These are phyloP conservation scores for Temnothorax curvispinosus DNA, from an alignment of 1,140 invertebrate genomes.

Conservation along the genomic window DNA sequence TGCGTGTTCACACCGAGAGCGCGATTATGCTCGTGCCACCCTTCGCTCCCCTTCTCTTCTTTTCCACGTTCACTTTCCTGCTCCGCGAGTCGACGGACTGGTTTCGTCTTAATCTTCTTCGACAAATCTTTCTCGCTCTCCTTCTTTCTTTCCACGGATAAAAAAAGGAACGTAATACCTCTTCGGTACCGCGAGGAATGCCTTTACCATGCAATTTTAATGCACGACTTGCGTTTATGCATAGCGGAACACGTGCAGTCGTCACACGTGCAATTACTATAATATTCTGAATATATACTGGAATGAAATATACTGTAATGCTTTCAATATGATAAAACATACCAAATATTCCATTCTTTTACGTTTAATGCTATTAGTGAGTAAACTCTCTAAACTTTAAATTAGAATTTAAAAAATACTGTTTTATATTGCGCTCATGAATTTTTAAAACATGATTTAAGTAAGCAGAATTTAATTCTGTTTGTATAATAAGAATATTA, in stretches of 20 bases:
- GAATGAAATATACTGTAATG: neutral
- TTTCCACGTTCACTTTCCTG: conserved; percentile 51
- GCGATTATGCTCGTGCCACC: conserved; percentile 46
- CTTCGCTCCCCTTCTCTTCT: conserved; percentile 14
- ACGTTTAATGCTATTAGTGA: neutral
- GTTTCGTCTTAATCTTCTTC: conserved; percentile 78
- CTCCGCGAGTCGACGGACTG: conserved; percentile 65
- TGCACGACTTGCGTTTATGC: conserved; percentile 41
- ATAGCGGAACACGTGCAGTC: neutral
- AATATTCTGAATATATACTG: neutral
- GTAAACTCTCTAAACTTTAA: neutral
- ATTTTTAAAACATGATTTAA: neutral
- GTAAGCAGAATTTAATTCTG: neutral
- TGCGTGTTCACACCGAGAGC: conserved; percentile 58
- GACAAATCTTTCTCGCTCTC: conserved; percentile 70
- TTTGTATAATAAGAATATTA: neutral
- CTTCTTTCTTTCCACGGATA: neutral
- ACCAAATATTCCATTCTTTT: neutral
- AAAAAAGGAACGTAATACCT: conserved; percentile 47
- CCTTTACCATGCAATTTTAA: conserved; percentile 49
- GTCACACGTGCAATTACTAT: neutral
- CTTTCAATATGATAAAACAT: neutral
- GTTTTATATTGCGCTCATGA: neutral
- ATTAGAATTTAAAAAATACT: neutral
- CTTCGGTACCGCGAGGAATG: conserved; percentile 23